Conservation (phyloP, 2,113 vertebrate species). For the Ivindomyrus marchei region DNA sequence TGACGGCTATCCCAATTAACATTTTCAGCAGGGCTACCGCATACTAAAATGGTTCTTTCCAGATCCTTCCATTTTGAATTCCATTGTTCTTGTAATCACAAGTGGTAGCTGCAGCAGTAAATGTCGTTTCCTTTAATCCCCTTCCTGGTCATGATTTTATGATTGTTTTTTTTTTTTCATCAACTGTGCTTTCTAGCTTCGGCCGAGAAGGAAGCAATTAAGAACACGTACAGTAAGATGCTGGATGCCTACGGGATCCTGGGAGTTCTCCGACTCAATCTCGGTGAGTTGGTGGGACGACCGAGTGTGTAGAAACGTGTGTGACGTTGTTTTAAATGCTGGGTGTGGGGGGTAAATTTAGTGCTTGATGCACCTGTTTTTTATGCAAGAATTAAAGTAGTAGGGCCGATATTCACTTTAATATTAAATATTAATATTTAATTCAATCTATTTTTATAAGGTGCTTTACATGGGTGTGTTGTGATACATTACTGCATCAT, state of each 20-base stretch:
- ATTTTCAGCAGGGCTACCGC: neutral
- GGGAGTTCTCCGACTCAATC: slow-evolving; percentile 87
- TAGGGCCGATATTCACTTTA: neutral
- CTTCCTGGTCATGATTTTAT: neutral
- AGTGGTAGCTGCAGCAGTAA: neutral
- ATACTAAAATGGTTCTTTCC: neutral
- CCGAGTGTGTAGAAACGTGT: neutral
- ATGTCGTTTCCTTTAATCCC: neutral
- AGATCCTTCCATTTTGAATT: neutral
- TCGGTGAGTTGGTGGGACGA: slow-evolving; percentile 69
- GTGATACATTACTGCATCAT: neutral
- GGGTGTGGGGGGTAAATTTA: neutral
- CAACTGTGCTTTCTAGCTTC: slow-evolving; percentile 51
- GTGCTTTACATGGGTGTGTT: neutral
- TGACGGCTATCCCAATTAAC: neutral
- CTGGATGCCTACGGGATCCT: slow-evolving; percentile 92
- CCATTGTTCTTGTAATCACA: neutral
- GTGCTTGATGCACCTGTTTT: neutral
- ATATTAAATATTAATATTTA: no score
- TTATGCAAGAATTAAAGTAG: neutral
- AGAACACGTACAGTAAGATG: slow-evolving; percentile 80
- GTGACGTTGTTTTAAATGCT: neutral
- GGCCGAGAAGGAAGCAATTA: slow-evolving; percentile 93
- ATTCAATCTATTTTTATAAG: neutral
- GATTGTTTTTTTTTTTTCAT: neutral